Evolutionary conservation across 2,113 vertebrate genomes (phyloP), one percentile per base, ranked within the genome.

Genomic region (Anoplopoma fimbria): DNA sequence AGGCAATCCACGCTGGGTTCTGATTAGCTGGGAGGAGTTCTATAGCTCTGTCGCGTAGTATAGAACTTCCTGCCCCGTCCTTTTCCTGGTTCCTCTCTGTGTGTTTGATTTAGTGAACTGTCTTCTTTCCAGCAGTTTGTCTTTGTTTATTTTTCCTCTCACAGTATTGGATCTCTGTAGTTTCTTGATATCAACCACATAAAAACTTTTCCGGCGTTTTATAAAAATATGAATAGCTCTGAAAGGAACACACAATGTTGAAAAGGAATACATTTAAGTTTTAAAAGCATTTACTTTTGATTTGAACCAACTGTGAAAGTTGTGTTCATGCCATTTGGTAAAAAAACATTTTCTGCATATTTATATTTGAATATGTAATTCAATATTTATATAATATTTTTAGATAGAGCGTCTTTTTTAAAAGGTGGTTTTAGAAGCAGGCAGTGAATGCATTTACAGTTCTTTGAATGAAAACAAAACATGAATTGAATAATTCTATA

Each of bases 121-220:
- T n/a, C n/a, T n/a, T n/a, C n/a, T n/a, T 40, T 42, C 55, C 38
- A 42, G 67, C 72, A 72, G 23, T 57, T 38, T 40, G 69, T 15
- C 27, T 47, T 23, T 25, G 61, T 61, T 38, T 65, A 34, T 82
- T 75, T 40, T 75, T 19, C n/a, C n/a, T n/a, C n/a, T n/a, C n/a
- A n/a, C n/a, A n/a, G n/a, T n/a, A n/a, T n/a, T n/a, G n/a, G n/a
- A n/a, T n/a, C n/a, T n/a, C n/a, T 25, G 31, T n/a, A 29, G 7
- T 62, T 74, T 53, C 27, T 33, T 47, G 9, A 33, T 15, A 40
- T 40, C 38, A 40, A 40, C 38, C 10, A 10, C 9, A 40, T 40
- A 12, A 40, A 40, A 40, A 40, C 10, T 40, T 40, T 45, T 15
- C 42, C 17, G 42, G 3, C 15, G 42, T 45, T 45, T 15, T 15